phyloP scores from a whole-genome alignment of 2,113 vertebrate species.

The Caranx melampygus region DNA sequence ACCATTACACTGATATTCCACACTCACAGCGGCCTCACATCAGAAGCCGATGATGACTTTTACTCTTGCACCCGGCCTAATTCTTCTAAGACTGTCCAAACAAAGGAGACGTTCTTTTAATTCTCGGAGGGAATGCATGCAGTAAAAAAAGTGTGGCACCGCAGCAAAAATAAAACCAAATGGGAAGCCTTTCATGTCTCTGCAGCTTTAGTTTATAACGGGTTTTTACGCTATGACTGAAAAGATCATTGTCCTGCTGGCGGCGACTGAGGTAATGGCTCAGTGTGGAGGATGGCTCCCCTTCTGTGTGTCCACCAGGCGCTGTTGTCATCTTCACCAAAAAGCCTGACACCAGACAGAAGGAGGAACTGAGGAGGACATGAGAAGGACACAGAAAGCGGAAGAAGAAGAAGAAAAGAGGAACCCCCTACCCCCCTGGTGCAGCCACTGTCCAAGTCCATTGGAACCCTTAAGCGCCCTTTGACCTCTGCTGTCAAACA shows the following conservation, averaged over 20 bases:
- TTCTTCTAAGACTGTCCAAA: slow-evolving; percentile 58
- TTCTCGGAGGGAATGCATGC: slow-evolving; percentile 50
- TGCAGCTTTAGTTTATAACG: slow-evolving; percentile 72
- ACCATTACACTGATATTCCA: slow-evolving; percentile 30
- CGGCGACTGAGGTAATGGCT: slow-evolving; percentile 77
- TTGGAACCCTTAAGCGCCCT: slow-evolving; percentile 26
- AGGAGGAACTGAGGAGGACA: slow-evolving; percentile 17
- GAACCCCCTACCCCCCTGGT: slow-evolving; percentile 3
- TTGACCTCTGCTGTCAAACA: slow-evolving; percentile 49
- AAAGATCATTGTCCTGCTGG: slow-evolving; percentile 79
- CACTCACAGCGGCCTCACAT: slow-evolving; percentile 43
- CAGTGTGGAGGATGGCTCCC: slow-evolving; percentile 56
- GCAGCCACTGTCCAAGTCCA: slow-evolving; percentile 11
- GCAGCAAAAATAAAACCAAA: slow-evolving; percentile 73
- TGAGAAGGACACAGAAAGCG: slow-evolving; percentile 13
- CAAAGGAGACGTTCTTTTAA: slow-evolving; percentile 63
- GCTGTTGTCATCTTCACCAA: slow-evolving; percentile 41
- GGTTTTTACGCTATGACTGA: slow-evolving; percentile 67
- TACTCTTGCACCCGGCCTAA: slow-evolving; percentile 53
- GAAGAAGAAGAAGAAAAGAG: slow-evolving; percentile 21
- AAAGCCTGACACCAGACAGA: slow-evolving; percentile 32
- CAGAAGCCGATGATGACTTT: slow-evolving; percentile 67
- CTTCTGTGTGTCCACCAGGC: slow-evolving; percentile 37
- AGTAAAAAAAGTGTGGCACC: slow-evolving; percentile 75
- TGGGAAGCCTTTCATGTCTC: slow-evolving; percentile 73